phyloP scores from a whole-genome alignment of 2,888 invertebrate genomes.

The Falcaria lacertinaria region DNA sequence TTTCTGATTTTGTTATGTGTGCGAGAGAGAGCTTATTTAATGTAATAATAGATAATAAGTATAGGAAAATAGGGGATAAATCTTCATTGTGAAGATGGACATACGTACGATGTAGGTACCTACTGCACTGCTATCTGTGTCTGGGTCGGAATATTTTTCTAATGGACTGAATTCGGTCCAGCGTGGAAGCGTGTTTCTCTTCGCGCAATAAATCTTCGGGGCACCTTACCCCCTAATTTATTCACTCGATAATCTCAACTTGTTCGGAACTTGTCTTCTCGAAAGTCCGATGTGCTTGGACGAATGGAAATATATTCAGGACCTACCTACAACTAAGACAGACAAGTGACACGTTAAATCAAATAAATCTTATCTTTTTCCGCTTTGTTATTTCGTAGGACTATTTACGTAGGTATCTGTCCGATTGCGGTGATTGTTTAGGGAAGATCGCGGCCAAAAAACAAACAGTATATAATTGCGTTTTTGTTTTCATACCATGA shows the following conservation, averaged over 20 bases:
- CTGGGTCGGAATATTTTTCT: constrained; percentile 10
- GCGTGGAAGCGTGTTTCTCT: constrained; percentile 32
- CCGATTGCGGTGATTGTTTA: too few species aligned
- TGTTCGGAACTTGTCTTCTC: constrained; percentile 41
- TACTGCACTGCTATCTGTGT: neutral
- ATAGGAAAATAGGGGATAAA: constrained; percentile 2
- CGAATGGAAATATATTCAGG: constrained; percentile 24
- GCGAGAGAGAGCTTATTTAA: constrained; percentile 7
- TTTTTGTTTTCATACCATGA: too few species aligned
- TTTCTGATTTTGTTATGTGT: constrained; percentile 17
- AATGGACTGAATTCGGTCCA: constrained; percentile 24
- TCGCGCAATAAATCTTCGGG: constrained; percentile 45
- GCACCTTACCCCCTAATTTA: constrained; percentile 52
- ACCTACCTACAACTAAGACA: constrained; percentile 6
- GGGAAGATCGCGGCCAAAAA: too few species aligned
- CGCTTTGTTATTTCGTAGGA: neutral
- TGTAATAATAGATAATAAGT: constrained; percentile 8
- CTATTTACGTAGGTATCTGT: neutral
- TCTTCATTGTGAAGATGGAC: constrained; percentile 1
- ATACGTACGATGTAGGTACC: too few species aligned
- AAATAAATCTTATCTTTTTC: constrained; percentile 1
- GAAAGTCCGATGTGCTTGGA: constrained; percentile 30
- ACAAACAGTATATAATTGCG: too few species aligned
- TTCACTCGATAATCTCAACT: constrained; percentile 52
- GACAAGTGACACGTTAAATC: neutral